Base-by-base conservation (phyloP, 2,888 invertebrate species). In the Drosophila pseudotakahashii region DNA sequence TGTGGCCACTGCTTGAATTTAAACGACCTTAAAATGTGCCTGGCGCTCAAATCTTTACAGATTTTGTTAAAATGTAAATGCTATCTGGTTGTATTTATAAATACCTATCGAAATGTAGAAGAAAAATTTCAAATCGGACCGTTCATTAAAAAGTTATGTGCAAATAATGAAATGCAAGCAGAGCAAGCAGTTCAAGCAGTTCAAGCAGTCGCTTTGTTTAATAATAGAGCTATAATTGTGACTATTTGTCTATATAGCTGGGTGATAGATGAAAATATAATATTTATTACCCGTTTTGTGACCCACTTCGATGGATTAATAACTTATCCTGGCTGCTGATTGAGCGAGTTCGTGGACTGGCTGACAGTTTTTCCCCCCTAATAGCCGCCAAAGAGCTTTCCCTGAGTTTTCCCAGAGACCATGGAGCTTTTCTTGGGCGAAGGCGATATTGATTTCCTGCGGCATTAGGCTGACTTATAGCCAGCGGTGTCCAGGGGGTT, bases 371-470 rank as follows among this genome's bases (percentile, higher is more conserved):
- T 9, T 3, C 7, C 19, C 50, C 45, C 45, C 9, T 13, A 50
- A 50, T 16, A 13, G 34, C 50, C 2, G 36, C 13, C 16, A 34
- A 11, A 11, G 16, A 32, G 32, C 50, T 16, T 50, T 50, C n/a
- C 48, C 48, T 2, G 19, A 51, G 51, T 16, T 47, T 47, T 47
- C 30, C 37, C 51, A 19, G 36, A 26, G 23, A 44, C 36, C 19
- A 45, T 45, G 61, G 11, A 23, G 63, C 51, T 64, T 51, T 34
- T 47, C 16, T 52, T 1, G 5, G 34, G 16, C 26, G 54, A 30
- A 23, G 23, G n/a, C 26, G n/a, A 52, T 66, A 67, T 67, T 68
- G 68, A 67, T 68, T 67, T 67, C 47, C 47, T 47, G 3, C 34
- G 52, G 44, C 53, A 52, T 67, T 66, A 14, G 37, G 68, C 54